These are phyloP conservation scores for Quiscalus mexicanus DNA, from an alignment of 2,113 vertebrate genomes.

Conservation along the genomic window DNA sequence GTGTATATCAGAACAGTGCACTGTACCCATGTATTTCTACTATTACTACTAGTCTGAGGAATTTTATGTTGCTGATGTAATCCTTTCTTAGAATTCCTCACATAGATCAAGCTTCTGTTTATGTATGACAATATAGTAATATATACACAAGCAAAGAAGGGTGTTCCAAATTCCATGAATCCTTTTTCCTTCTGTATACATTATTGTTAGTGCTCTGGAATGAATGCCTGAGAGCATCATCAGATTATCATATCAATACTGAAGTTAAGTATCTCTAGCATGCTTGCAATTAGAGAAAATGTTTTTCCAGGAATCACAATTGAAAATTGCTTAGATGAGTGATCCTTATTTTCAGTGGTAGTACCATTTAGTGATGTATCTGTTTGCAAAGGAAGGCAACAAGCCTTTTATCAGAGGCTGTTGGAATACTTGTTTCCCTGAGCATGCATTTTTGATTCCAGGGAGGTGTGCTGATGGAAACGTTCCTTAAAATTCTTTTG, in stretches of 20 bases:
- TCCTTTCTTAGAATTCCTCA: neutral
- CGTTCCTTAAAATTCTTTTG: neutral
- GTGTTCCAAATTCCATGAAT: neutral
- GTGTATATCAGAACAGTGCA: neutral
- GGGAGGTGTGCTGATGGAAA: neutral
- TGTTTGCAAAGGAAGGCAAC: neutral
- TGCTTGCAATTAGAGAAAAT: neutral
- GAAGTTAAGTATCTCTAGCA: neutral
- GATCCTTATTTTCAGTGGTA: neutral
- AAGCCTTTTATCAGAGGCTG: neutral
- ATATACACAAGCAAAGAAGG: neutral
- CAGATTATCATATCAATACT: neutral
- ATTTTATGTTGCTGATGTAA: neutral
- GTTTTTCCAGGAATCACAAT: neutral
- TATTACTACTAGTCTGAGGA: neutral
- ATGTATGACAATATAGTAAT: neutral
- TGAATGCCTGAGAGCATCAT: neutral
- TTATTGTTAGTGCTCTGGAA: neutral
- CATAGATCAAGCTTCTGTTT: neutral
- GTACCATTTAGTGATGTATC: neutral
- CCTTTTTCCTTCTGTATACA: neutral
- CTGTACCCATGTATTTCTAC: neutral
- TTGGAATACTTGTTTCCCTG: neutral
- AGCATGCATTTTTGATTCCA: neutral
- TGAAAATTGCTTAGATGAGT: neutral